phyloP scores from a whole-genome alignment of 2,797 vertebrate genomes.

The Heterohyrax brucei region DNA sequence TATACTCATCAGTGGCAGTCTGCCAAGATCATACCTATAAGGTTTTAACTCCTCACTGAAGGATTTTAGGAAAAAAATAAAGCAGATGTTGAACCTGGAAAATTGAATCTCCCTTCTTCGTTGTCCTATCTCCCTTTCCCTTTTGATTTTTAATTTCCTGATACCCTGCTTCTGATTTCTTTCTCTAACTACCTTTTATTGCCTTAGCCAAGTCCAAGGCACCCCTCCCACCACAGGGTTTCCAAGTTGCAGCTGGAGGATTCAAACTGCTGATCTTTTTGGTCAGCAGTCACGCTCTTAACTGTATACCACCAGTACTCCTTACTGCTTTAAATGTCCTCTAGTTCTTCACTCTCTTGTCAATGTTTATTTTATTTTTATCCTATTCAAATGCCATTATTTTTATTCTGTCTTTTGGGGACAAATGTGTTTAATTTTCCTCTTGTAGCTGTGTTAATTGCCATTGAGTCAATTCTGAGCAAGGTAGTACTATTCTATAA shows the following conservation, averaged over 20 bases:
- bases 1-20: constrained; percentile 66
- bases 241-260: too few relatives aligned
- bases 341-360: constrained; percentile 49
- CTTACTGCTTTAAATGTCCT: constrained; percentile 41
- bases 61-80: constrained; percentile 74
- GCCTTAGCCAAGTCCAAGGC: not conserved
- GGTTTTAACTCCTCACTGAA: constrained; percentile 67
- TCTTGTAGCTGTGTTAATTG: too few relatives aligned
- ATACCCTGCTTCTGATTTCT: constrained; percentile 31
- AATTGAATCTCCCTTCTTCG: not conserved
- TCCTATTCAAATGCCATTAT: constrained; percentile 41
- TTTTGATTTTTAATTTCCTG: constrained; percentile 55
- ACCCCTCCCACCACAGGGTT: too few relatives aligned
- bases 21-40: constrained; percentile 74
- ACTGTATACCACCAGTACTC: too few relatives aligned
- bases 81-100: constrained; percentile 74
- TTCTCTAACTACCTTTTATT: constrained; percentile 33
- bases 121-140: constrained; percentile 20
- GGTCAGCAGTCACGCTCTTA: too few relatives aligned
- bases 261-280: too few relatives aligned
- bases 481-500: too few relatives aligned
- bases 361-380: constrained; percentile 31
- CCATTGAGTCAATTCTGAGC: too few relatives aligned
- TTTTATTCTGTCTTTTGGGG: constrained; percentile 60
- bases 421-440: not conserved